Base-by-base conservation (phyloP, 2,888 invertebrate species). In the Lingula anatina region DNA sequence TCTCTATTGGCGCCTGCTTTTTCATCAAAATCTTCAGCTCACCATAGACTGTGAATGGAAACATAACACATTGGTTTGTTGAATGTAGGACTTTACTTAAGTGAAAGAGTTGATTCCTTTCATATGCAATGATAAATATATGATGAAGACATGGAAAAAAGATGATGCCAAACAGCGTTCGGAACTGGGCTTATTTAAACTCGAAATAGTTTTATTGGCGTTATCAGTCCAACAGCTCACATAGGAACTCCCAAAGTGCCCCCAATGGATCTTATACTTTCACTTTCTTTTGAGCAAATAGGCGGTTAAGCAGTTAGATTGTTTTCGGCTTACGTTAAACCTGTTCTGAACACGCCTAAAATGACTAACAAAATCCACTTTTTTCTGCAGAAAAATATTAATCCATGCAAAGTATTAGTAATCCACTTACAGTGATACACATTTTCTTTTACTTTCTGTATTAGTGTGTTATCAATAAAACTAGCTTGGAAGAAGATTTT, bases 1-100 rank as follows among this genome's bases (percentile, higher is more conserved):
- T 65, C 51, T 76, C 75, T 12, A 76, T 65, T 0, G 74, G 66
- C 2, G 73, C 65, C 48, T 75, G 75, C 54, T 73, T 72, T n/a
- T 62, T 56, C 23, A 76, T 54, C 39, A 75, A 51, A 18, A 62
- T 68, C 41, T 66, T 68, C 47, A 75, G 67, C 46, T 75, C 73
- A n/a, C 60, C 59, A 44, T 70, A 65, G 55, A 69, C 75, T 74
- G 56, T 12, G 53, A 27, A 39, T 9, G 38, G n/a, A 46, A 25
- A 42, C 39, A 42, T 23, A 42, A 15, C 12, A 12, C 20, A 20
- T 39, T 7, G 9, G 12, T 20, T n/a, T n/a, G 39, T 20, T 39
- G 20, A n/a, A n/a, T 39, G 7, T 39, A 31, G 35, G 35, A 31
- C 35, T 15, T 31, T 12, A 12, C 9, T 15, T 9, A 12, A 31